Conservation (phyloP, 2,888 invertebrate species). For the Lepetodrilus schrolli region DNA sequence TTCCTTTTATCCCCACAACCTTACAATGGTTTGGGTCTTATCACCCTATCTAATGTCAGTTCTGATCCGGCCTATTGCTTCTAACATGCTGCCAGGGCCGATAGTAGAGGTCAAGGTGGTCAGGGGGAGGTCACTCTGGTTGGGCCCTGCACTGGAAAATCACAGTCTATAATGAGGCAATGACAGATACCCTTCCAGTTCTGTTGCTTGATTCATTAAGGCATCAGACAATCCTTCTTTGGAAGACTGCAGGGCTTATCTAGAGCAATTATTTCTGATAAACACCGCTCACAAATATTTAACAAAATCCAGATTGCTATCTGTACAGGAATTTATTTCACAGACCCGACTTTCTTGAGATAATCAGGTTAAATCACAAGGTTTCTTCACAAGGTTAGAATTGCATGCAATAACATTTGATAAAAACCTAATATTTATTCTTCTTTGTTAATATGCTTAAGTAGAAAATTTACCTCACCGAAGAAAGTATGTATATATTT, state of each 20-base stretch:
- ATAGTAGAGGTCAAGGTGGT: slow-evolving; percentile 23
- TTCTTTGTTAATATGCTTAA: too few relatives aligned
- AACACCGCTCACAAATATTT: slow-evolving; percentile 13
- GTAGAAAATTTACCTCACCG: too few relatives aligned
- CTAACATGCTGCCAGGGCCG: background rate
- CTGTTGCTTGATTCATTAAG: slow-evolving; percentile 8
- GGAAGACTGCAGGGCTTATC: background rate
- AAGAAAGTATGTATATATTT: too few relatives aligned
- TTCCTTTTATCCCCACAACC: slow-evolving; percentile 6
- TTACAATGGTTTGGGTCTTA: slow-evolving; percentile 7
- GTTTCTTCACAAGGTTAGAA: too few relatives aligned
- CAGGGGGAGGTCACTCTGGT: slow-evolving; percentile 20
- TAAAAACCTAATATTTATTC: too few relatives aligned
- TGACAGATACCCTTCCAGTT: slow-evolving; percentile 9
- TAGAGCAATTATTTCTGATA: slow-evolving; percentile 11
- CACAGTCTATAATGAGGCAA: slow-evolving; percentile 11
- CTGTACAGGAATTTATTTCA: too few relatives aligned
- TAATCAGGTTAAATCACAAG: too few relatives aligned
- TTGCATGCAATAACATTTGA: too few relatives aligned
- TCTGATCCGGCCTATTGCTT: slow-evolving; percentile 11
- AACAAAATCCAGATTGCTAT: slow-evolving; percentile 5
- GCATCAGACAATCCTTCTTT: background rate
- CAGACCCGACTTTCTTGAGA: too few relatives aligned
- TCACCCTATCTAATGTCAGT: slow-evolving; percentile 19
- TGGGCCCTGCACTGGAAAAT: slow-evolving; percentile 1